Evolutionary conservation across 2,797 vertebrate species (phyloP).

Genomic region (Anabacerthia variegaticeps): DNA sequence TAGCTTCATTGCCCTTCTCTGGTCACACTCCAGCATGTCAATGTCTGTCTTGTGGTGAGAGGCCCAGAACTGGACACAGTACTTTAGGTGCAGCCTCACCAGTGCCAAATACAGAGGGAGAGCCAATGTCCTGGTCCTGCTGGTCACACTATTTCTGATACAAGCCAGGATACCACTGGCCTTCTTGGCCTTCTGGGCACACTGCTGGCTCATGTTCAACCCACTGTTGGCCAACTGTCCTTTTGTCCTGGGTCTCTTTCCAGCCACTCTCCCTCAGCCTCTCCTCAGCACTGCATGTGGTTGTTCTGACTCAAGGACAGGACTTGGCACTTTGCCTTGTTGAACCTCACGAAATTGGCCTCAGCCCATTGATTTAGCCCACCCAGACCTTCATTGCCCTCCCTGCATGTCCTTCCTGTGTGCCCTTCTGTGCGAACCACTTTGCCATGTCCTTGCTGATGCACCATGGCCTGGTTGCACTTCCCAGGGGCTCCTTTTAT

Average conservation of each 20-base stretch:
- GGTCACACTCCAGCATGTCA: neutral
- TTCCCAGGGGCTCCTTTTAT: neutral
- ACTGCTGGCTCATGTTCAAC: neutral
- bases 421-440: neutral
- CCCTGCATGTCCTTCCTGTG: neutral
- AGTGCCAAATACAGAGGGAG: fast-evolving
- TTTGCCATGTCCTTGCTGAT: neutral
- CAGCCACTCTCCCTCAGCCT: neutral
- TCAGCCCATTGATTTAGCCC: neutral
- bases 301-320: neutral
- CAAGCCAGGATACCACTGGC: neutral
- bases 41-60: neutral
- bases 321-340: no score
- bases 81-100: fast-evolving
- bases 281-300: fast-evolving
- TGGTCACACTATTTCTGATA: neutral
- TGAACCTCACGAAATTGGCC: neutral
- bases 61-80: neutral
- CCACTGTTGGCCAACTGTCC: neutral
- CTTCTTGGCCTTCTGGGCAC: neutral
- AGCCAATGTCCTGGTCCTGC: neutral
- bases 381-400: neutral
- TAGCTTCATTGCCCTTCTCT: neutral
- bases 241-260: neutral
- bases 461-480: fast-evolving